These are phyloP conservation scores for Numenius arquata DNA, from an alignment of 2,113 vertebrate genomes.

Conservation along the genomic window DNA sequence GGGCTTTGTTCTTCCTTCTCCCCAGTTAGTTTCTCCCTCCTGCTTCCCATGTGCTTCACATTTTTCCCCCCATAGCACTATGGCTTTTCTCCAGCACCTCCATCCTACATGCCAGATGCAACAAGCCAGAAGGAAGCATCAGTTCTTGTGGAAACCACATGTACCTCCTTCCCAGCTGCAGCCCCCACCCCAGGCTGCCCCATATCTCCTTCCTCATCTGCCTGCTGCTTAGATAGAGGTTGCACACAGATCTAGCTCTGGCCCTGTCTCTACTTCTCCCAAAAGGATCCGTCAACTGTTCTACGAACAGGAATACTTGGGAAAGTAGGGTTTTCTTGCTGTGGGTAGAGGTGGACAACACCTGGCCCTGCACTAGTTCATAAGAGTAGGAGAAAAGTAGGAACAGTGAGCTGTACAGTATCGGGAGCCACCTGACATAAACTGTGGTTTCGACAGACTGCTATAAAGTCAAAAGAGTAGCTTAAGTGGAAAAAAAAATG, in stretches of 20 bases:
- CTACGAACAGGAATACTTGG: neutral
- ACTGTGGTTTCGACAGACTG: neutral
- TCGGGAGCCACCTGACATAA: neutral
- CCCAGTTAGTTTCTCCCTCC: neutral
- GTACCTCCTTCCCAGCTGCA: neutral
- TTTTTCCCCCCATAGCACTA: neutral
- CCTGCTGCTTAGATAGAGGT: neutral
- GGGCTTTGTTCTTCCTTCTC: neutral
- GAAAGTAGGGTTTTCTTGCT: neutral
- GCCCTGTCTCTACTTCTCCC: neutral
- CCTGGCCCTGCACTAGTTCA: neutral
- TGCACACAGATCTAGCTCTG: neutral
- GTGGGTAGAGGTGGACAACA: neutral
- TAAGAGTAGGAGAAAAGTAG: neutral
- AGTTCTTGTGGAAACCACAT: neutral
- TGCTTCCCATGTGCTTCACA: neutral
- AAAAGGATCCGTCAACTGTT: neutral
- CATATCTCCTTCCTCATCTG: neutral
- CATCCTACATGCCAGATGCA: neutral
- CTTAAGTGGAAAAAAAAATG: neutral
- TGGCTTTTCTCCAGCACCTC: neutral
- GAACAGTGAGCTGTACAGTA: neutral
- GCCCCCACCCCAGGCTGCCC: neutral
- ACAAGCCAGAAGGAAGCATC: neutral
- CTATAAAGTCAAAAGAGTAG: neutral